Percentiles rank a stretch among this genome's conserved stretches.
Conservation (phyloP, 2,888 invertebrate genomes). For the Choreutis nemorana region DNA sequence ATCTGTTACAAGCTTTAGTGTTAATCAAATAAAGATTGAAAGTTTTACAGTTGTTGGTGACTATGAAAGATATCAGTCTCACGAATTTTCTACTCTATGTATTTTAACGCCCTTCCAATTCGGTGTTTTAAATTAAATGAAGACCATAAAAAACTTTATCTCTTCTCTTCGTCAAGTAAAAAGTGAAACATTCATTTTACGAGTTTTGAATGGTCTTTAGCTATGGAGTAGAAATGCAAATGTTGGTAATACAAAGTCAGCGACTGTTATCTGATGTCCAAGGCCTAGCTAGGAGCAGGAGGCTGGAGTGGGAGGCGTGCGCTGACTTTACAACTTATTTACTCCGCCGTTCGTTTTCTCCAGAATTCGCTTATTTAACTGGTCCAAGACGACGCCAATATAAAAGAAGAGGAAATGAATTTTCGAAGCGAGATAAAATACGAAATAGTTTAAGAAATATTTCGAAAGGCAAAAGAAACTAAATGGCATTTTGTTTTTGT, state of each 20-base stretch:
- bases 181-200: too few relatives aligned
- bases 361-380: slow-evolving; percentile 19
- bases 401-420: slow-evolving; percentile 18
- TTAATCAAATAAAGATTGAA: too few relatives aligned
- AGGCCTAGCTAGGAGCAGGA: slow-evolving; percentile 12
- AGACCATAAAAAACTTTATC: too few relatives aligned
- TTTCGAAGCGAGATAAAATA: slow-evolving; percentile 17
- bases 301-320: too few relatives aligned
- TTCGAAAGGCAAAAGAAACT: slow-evolving; percentile 13
- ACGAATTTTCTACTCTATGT: too few relatives aligned
- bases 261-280: slow-evolving; percentile 30
- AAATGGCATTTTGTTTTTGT: slow-evolving; percentile 2
- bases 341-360: slow-evolving; percentile 14
- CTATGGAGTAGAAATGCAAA: slow-evolving; percentile 13
- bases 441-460: slow-evolving; percentile 20
- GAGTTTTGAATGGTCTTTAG: too few relatives aligned
- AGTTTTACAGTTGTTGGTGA: too few relatives aligned
- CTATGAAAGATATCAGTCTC: too few relatives aligned
- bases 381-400: slow-evolving; percentile 5
- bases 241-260: slow-evolving; percentile 18
- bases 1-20: too few relatives aligned
- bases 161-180: too few relatives aligned
- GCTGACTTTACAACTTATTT: slow-evolving; percentile 27
- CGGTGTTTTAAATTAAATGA: too few relatives aligned
- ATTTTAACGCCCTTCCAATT: too few relatives aligned